These are phyloP conservation scores for Andrena flavipes DNA, from an alignment of 2,888 invertebrate species.

Conservation along the genomic window DNA sequence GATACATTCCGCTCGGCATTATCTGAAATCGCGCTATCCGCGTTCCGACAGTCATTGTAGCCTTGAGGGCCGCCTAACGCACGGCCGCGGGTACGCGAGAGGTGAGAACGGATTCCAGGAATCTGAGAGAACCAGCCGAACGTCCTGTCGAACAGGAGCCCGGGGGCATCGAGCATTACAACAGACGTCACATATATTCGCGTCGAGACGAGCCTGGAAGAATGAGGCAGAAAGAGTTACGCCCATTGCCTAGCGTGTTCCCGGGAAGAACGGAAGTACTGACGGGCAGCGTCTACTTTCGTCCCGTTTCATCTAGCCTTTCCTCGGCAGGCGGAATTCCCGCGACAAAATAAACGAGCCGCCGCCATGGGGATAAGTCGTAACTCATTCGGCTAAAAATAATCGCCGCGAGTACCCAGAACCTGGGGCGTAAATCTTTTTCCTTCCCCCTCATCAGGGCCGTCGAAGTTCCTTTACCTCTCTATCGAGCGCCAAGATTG, in stretches of 20 bases:
- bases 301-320: conserved; percentile 55
- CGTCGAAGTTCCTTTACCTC: not conserved
- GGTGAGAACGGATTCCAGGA: conserved; percentile 18
- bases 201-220: conserved; percentile 24
- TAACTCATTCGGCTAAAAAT: conserved; percentile 75
- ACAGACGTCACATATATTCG: conserved; percentile 48
- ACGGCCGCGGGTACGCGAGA: too few relatives aligned
- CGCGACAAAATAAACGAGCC: conserved; percentile 69
- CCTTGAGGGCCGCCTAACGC: not conserved
- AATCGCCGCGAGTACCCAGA: conserved; percentile 34
- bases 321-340: conserved; percentile 56
- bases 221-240: conserved; percentile 17
- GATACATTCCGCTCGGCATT: not conserved
- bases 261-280: conserved; percentile 76
- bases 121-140: conserved; percentile 28
- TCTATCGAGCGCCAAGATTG: conserved; percentile 1
- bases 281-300: conserved; percentile 65
- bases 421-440: conserved; percentile 38
- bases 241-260: conserved; percentile 34
- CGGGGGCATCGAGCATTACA: conserved; percentile 9
- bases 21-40: not conserved
- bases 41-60: not conserved
- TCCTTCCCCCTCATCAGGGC: not conserved
- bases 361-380: conserved; percentile 72
- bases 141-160: conserved; percentile 18